Evolutionary conservation across 2,888 invertebrate genomes (phyloP), one percentile per base, ranked within the genome.

Genomic region (Eupithecia tripunctaria): DNA sequence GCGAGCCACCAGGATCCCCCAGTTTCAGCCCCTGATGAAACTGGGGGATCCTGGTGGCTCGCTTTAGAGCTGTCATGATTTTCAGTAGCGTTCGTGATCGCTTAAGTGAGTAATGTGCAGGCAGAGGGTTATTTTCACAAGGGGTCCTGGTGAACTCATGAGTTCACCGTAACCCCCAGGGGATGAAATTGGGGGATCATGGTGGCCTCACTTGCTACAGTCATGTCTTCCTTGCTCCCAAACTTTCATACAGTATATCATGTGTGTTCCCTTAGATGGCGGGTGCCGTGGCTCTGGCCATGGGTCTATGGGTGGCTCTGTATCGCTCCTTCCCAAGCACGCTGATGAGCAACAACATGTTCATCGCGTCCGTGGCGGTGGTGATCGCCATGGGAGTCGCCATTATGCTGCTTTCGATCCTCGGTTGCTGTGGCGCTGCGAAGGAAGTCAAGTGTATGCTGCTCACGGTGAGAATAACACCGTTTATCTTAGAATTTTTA

Each of bases 371-470:
- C 0, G 96, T 98, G 59, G 97, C 96, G 84, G 97, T 98, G 73
- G 95, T 99, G 77, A 96, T 98, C 68, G 96, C 96, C 29, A 97
- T 97, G 74, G 98, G 99, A 8, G 95, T 96, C 43, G 95, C 97
- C 76, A 96, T 98, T 75, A 96, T 97, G 82, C 85, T 98, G 77
- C 95, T 99, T 70, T 97, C 99, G 14, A 97, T 98, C 89, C 96
- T 99, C 77, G 99, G 99, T 72, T 99, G 98, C 91, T 95, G 98
- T 84, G 99, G 99, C 63, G 98, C 99, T n/a, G 96, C 97, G 64
- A 97, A 97, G 88, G 99, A 99, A 95, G 97, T 98, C 86, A 97
- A 98, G 90, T 99, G 98, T 91, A 97, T 99, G 96, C 96, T 99
- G 66, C 95, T 98, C 72, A 97, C 97, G 94, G 98, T 64, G 25